Conservation (phyloP, 2,113 vertebrate species). For the Opisthocomus hoazin region DNA sequence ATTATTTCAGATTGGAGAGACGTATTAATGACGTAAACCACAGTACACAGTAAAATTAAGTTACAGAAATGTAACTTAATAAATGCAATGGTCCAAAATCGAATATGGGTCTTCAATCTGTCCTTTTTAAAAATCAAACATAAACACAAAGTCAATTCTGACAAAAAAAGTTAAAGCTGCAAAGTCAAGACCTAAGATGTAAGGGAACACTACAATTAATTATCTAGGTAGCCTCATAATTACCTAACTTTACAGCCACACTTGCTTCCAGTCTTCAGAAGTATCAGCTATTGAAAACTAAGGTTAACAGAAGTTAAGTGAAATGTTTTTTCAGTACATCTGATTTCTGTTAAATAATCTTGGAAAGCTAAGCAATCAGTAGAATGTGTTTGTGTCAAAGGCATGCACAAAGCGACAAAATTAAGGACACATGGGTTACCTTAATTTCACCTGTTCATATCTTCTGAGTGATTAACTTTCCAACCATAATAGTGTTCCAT, state of each 20-base stretch:
- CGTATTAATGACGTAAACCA: not conserved
- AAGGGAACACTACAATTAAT: not conserved
- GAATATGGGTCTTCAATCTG: not conserved
- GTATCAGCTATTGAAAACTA: not conserved
- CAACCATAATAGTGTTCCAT: not conserved
- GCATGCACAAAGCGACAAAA: not conserved
- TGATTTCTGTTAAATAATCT: not conserved
- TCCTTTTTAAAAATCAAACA: not conserved
- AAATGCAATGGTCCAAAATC: not conserved
- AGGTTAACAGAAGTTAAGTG: not conserved
- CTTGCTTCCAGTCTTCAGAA: not conserved
- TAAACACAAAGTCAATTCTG: not conserved
- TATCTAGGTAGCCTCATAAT: not conserved
- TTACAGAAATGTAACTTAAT: not conserved
- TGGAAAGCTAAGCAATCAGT: not conserved
- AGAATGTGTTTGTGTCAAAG: not conserved
- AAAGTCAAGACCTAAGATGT: not conserved
- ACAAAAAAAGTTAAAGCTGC: not conserved
- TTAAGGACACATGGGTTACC: not conserved
- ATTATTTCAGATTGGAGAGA: not conserved
- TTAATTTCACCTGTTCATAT: not conserved
- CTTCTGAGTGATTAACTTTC: not conserved
- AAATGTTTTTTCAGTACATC: not conserved
- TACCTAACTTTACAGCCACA: not conserved
- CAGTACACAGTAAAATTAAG: not conserved